Conservation (phyloP, 2,888 invertebrate genomes). For the Cryptocephalus primarius region DNA sequence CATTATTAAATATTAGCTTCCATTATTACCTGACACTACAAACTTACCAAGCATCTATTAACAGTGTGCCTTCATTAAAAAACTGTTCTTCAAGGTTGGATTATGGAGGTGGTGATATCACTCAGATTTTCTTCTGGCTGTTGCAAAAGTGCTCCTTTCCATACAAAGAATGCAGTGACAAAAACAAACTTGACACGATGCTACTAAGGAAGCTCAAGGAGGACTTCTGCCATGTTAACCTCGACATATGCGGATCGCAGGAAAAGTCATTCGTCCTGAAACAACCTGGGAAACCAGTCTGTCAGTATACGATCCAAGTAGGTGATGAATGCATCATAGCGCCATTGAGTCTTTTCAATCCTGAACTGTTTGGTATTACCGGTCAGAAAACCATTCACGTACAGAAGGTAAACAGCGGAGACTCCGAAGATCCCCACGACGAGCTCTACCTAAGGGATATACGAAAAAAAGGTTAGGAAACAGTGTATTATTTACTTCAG, state of each 20-base stretch:
- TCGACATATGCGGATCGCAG: constrained; percentile 81
- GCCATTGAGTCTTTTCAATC: constrained; percentile 78
- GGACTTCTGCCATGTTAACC: constrained; percentile 81
- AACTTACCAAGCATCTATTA: too few species aligned
- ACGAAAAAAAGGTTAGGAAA: constrained; percentile 42
- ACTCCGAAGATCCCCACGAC: constrained; percentile 90
- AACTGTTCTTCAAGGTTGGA: constrained; percentile 58
- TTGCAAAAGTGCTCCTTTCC: constrained; percentile 85
- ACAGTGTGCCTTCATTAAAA: too few species aligned
- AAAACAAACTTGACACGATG: constrained; percentile 63
- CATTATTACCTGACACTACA: too few species aligned
- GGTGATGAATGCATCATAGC: constrained; percentile 92
- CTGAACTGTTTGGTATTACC: constrained; percentile 78
- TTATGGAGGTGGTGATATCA: constrained; percentile 86
- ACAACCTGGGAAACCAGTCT: constrained; percentile 55
- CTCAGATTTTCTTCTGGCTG: constrained; percentile 80
- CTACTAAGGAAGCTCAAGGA: constrained; percentile 78
- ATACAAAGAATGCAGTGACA: constrained; percentile 68
- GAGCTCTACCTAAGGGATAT: constrained; percentile 86
- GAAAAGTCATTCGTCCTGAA: constrained; percentile 69
- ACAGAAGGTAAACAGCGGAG: constrained; percentile 59
- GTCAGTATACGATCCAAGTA: constrained; percentile 63
- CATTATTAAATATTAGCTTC: too few species aligned
- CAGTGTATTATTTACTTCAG: not conserved
- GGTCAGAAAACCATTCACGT: constrained; percentile 63